Conservation (phyloP, 2,113 vertebrate genomes). For the Elephantulus edwardii region DNA sequence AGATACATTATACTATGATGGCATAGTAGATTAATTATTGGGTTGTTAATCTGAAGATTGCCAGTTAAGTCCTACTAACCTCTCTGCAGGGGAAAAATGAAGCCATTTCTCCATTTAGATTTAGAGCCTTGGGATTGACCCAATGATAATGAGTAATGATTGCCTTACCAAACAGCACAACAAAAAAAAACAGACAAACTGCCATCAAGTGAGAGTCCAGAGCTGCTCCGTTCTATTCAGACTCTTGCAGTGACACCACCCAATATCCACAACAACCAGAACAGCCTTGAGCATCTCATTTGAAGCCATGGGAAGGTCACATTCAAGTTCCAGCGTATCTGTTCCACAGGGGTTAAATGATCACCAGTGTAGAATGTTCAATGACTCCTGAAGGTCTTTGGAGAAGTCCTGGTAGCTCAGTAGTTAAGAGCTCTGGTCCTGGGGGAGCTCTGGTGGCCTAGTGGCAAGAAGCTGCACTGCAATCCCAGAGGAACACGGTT, state of each 20-base stretch:
- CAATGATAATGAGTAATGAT: too few species aligned
- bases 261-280: constrained; percentile 14
- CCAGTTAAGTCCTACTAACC: too few species aligned
- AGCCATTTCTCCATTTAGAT: too few species aligned
- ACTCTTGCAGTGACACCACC: neutral
- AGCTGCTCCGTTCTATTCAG: neutral
- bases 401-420: neutral
- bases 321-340: fast-evolving
- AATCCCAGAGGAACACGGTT: too few species aligned
- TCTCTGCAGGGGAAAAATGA: too few species aligned
- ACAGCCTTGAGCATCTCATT: neutral
- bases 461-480: too few species aligned
- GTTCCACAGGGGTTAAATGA: constrained; percentile 44
- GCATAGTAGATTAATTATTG: neutral
- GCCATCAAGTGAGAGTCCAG: neutral
- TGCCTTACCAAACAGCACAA: too few species aligned
- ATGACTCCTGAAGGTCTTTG: constrained; percentile 48
- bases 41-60: too few species aligned
- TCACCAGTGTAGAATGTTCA: constrained; percentile 58
- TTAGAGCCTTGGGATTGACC: too few species aligned
- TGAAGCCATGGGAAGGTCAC: neutral
- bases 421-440: neutral
- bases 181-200: neutral
- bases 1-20: neutral
- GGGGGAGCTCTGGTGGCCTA: too few species aligned